Evolutionary conservation across 2,888 invertebrate species (phyloP).

Genomic region (Xanthorhoe spadicearia): DNA sequence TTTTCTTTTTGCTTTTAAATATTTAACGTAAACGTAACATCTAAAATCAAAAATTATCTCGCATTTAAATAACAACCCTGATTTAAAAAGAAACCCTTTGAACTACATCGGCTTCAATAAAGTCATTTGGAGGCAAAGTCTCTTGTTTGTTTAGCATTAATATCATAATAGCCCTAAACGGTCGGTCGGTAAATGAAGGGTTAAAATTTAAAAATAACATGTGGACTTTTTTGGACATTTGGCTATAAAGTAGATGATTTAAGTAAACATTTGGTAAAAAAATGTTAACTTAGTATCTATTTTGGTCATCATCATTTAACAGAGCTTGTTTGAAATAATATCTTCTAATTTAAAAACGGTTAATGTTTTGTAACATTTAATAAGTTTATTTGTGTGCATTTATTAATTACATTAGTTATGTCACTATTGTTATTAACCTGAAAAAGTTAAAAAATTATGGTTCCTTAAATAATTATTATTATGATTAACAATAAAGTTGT

Average conservation of each 20-base stretch:
- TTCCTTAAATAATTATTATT: no score
- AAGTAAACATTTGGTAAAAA: constrained; percentile 52
- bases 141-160: constrained; percentile 82
- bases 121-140: constrained; percentile 75
- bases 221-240: constrained; percentile 64
- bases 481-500: no score
- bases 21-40: no score
- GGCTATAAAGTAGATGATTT: constrained; percentile 58
- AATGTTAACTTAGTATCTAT: constrained; percentile 20
- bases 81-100: constrained; percentile 48
- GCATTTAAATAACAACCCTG: constrained; percentile 6
- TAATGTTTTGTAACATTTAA: neutral
- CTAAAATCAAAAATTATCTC: neutral
- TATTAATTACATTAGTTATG: no score
- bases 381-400: no score
- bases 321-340: neutral
- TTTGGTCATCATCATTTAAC: constrained; percentile 31
- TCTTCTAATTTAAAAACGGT: neutral
- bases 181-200: constrained; percentile 77
- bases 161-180: constrained; percentile 80
- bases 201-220: constrained; percentile 69
- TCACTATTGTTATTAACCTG: no score
- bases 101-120: constrained; percentile 55
- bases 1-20: no score
- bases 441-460: no score